Conservation (phyloP, 2,113 vertebrate species). For the Equus przewalskii region DNA sequence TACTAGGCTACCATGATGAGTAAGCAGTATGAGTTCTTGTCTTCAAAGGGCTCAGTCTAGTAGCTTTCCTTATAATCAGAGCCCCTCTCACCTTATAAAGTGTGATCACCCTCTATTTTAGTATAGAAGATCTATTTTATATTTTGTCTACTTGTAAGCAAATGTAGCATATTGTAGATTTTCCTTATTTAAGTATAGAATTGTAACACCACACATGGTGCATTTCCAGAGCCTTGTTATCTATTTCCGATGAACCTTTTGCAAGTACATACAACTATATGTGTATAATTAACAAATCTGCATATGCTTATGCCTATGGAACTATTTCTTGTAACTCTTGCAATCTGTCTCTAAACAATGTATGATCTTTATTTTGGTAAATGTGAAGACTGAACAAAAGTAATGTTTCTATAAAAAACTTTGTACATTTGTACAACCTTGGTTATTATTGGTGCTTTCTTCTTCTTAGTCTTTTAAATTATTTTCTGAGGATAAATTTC, state of each 20-base stretch:
- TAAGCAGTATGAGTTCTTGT: not conserved
- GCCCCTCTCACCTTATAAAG: constrained; percentile 85
- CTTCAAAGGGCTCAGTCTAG: not conserved
- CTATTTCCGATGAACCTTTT: constrained; percentile 96
- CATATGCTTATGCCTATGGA: constrained; percentile 96
- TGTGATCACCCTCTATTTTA: constrained; percentile 86
- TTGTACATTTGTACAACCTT: not conserved
- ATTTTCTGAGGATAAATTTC: constrained; percentile 43
- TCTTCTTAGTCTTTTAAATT: not conserved
- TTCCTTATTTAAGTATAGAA: constrained; percentile 90
- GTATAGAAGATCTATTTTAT: constrained; percentile 94
- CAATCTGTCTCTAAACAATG: constrained; percentile 98
- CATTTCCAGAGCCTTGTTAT: constrained; percentile 97
- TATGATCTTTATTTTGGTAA: constrained; percentile 99
- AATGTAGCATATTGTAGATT: constrained; percentile 96
- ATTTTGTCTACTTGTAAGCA: constrained; percentile 95
- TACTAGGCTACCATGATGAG: not conserved
- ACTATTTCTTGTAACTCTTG: constrained; percentile 98
- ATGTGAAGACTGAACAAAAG: constrained; percentile 86
- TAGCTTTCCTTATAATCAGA: constrained; percentile 82
- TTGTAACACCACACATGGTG: constrained; percentile 92
- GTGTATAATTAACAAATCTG: constrained; percentile 98
- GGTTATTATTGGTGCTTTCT: not conserved
- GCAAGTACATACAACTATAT: constrained; percentile 96
- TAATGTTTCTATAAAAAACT: not conserved